Evolutionary conservation across 2,113 vertebrate species (phyloP), one percentile per base, ranked within the genome.

Genomic region (Lasiurus cinereus): DNA sequence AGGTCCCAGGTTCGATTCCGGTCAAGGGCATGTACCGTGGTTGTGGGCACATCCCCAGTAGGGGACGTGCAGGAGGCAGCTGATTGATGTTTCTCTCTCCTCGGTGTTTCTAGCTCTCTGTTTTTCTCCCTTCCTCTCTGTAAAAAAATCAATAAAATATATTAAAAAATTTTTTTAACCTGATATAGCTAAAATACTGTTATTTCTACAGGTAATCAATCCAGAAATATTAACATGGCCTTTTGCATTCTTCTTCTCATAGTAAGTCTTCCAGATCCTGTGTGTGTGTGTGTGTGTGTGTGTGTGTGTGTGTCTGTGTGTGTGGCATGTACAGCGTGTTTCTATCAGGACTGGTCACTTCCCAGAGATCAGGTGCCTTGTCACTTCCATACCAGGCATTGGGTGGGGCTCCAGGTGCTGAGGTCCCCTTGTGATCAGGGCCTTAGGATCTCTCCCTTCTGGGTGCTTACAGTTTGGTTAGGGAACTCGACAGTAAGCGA

Each of bases 361-460:
- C 13, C 43, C 33, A 16, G 8, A 0, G 31, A 70, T 62, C 50
- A 6, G 1, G 46, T 9, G 36, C 4, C 16, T 33, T 2, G 22
- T 33, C 46, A 12, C 43, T 0, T 0, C 31, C 0, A 0, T 31
- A 2, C 13, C 10, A 16, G 11, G 16, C 2, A 0, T n/a, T n/a
- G n/a, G n/a, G 8, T 5, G 4, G 0, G 4, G 21, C 16, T 76
- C 14, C 4, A 8, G 13, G 10, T 10, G 29, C 12, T 27, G 16
- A 52, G 33, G 10, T 13, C 13, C 7, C 39, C 14, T 11, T 13
- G 62, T 29, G 39, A 59, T 27, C 46, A n/a, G 39, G 36, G 18
- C 24, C 2, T n/a, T 4, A 22, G 77, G 48, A 31, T 33, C 6
- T 12, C 19, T 46, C 0, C 21, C 8, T 21, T 76, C 1, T 0